Percentiles rank a stretch among this genome's conserved stretches.
Evolutionary conservation across 2,113 vertebrate genomes (phyloP).

Genomic region (Merops nubicus): DNA sequence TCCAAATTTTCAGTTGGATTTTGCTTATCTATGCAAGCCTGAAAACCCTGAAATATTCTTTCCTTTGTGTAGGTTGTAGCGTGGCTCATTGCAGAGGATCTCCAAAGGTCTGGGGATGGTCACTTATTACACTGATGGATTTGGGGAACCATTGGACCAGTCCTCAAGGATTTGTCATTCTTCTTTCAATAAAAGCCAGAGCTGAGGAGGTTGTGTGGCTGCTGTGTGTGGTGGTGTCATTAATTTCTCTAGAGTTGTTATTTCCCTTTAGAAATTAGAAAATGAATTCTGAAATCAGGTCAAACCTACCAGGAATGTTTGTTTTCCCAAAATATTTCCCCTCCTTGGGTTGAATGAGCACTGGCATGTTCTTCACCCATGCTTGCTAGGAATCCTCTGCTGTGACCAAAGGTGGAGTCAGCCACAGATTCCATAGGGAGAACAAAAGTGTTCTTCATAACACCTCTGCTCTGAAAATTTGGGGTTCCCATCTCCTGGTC

Average conservation of each 20-base stretch:
- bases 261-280: neutral
- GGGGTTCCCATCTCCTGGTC: neutral
- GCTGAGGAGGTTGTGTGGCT: neutral
- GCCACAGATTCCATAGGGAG: neutral
- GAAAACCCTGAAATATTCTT: neutral
- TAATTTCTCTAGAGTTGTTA: neutral
- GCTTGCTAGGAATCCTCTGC: neutral
- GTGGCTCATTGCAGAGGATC: neutral
- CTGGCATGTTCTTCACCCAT: neutral
- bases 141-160: neutral
- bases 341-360: neutral
- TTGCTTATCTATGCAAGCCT: neutral
- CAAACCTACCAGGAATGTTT: neutral
- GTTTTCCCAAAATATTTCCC: neutral
- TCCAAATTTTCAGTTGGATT: neutral
- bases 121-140: fast-evolving
- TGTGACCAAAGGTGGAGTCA: neutral
- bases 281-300: neutral
- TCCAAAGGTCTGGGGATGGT: neutral
- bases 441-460: neutral
- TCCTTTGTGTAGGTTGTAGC: conserved; percentile 15
- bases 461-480: neutral
- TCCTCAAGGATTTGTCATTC: neutral
- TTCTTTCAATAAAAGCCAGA: conserved; percentile 42
- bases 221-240: neutral